Evolutionary conservation across 92 coral and sea anemone genomes (phyloP).

Genomic region (Zoanthus gigantus): DNA sequence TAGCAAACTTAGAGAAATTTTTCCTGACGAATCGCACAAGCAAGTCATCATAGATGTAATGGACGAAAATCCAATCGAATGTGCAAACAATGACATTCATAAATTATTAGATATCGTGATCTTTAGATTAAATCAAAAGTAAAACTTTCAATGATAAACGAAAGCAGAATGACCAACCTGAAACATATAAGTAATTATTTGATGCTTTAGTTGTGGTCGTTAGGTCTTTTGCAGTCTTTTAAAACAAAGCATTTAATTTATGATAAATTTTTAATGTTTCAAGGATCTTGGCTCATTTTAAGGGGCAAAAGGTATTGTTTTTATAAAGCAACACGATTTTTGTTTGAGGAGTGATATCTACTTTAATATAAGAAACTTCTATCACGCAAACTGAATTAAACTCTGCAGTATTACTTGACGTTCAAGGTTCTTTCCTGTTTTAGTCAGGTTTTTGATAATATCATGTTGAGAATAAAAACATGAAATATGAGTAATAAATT

Average conservation of each 20-base stretch:
- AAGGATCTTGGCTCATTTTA: not conserved
- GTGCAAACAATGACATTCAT: not conserved
- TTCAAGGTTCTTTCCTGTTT: too few relatives aligned
- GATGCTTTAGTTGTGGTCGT: not conserved
- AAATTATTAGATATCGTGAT: not conserved
- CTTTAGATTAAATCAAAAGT: not conserved
- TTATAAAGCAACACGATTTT: constrained; percentile 6
- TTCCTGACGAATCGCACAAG: constrained; percentile 16
- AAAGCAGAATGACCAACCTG: too few relatives aligned
- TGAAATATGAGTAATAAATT: too few relatives aligned
- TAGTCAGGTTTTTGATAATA: too few relatives aligned
- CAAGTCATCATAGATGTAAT: constrained; percentile 18
- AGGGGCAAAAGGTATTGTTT: not conserved
- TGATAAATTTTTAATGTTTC: not conserved
- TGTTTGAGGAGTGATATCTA: not conserved
- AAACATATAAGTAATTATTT: not conserved
- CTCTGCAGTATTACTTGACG: not conserved
- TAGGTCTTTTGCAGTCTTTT: not conserved
- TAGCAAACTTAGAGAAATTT: constrained; percentile 8
- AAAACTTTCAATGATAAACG: not conserved
- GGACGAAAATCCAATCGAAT: constrained; percentile 11
- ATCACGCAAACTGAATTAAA: not conserved
- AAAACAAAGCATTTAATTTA: not conserved
- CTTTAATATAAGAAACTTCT: not conserved
- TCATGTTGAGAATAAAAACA: too few relatives aligned